Percentiles rank a stretch among this genome's conserved stretches.
These are phyloP conservation scores for Aphaenogaster rudis DNA, from an alignment of 1,140 invertebrate species.

Conservation along the genomic window DNA sequence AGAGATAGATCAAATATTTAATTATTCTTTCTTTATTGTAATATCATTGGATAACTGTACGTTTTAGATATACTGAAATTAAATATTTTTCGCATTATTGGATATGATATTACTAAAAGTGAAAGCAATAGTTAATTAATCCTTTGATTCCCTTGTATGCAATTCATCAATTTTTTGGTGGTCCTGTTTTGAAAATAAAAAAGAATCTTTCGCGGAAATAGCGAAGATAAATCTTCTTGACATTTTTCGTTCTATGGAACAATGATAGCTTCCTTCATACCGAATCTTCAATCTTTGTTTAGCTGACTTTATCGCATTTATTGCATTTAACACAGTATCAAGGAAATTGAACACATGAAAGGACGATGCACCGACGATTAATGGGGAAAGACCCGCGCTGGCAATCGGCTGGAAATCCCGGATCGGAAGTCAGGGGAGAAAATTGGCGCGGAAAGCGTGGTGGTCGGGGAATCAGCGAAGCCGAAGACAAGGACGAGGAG, in stretches of 20 bases:
- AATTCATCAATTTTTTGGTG: neutral
- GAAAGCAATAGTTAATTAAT: neutral
- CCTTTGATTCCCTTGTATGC: neutral
- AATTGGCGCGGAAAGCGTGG: neutral
- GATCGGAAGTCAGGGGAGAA: neutral
- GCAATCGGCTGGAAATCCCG: neutral
- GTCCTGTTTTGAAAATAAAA: neutral
- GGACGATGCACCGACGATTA: neutral
- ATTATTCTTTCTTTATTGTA: neutral
- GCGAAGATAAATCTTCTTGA: neutral
- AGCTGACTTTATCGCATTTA: neutral
- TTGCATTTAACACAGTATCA: neutral
- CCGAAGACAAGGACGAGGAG: neutral
- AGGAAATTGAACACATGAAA: neutral
- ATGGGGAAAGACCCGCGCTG: neutral
- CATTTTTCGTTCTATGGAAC: neutral
- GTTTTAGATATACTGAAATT: neutral
- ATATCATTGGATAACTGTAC: neutral
- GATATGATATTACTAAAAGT: neutral
- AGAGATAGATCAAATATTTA: neutral
- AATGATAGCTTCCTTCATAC: neutral
- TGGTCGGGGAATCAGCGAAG: neutral
- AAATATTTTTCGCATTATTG: neutral
- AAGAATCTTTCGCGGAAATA: neutral
- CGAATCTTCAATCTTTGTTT: neutral